phyloP scores from a whole-genome alignment of 1,140 invertebrate species.

The Drosophila varians region DNA sequence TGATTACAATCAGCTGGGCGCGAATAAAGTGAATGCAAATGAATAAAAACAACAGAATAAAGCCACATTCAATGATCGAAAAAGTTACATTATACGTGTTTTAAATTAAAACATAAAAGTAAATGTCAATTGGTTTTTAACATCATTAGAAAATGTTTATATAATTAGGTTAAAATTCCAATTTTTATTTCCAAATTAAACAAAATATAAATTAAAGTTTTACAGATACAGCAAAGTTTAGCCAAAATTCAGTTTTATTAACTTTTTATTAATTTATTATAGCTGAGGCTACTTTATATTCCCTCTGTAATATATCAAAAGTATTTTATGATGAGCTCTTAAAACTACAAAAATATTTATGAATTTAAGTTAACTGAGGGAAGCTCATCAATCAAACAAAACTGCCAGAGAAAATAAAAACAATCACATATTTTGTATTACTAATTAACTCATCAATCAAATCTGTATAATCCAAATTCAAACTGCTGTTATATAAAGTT shows the following conservation, averaged over 20 bases:
- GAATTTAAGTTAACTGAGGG: not conserved
- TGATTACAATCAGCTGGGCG: constrained; percentile 22
- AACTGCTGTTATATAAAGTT: too few relatives aligned
- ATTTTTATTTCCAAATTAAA: too few relatives aligned
- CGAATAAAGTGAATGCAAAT: constrained; percentile 29
- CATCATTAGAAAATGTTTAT: too few relatives aligned
- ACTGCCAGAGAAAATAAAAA: not conserved
- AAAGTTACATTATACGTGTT: not conserved
- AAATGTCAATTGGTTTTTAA: constrained; percentile 21
- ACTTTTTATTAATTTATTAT: too few relatives aligned
- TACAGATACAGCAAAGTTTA: too few relatives aligned
- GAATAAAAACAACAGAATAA: constrained; percentile 7
- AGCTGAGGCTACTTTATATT: too few relatives aligned
- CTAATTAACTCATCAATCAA: not conserved
- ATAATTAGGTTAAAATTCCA: too few relatives aligned
- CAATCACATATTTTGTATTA: not conserved
- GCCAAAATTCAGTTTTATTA: too few relatives aligned
- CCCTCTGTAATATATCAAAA: not conserved
- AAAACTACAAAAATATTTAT: not conserved
- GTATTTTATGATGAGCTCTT: not conserved
- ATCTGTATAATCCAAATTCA: too few relatives aligned
- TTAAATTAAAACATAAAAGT: not conserved
- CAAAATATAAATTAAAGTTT: too few relatives aligned
- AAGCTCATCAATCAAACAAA: not conserved
- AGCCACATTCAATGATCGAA: not conserved